A percentile compares a stretch with the other conserved stretches of the same genome.
Conservation (phyloP, 2,113 vertebrate species). For the Zootoca vivipara region DNA sequence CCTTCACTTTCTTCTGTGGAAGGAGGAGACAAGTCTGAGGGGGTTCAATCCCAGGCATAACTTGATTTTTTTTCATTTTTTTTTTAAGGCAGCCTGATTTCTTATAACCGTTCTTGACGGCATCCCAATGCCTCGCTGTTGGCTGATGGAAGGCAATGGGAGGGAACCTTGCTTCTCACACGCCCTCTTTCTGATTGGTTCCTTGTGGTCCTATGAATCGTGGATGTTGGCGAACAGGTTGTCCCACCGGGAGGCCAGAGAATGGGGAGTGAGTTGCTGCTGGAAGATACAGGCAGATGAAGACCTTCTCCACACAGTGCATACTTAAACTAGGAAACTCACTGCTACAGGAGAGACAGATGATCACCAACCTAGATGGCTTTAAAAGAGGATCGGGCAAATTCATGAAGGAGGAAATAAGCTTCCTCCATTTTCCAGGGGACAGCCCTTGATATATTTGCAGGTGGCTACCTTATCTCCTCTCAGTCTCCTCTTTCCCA, state of each 20-base stretch:
- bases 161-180: background rate
- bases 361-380: too few species aligned
- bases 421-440: too few species aligned
- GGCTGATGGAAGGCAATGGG: background rate
- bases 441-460: too few species aligned
- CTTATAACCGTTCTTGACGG: slow-evolving; percentile 19
- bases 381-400: too few species aligned
- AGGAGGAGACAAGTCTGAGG: slow-evolving; percentile 23
- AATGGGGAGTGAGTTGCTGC: background rate
- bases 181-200: background rate
- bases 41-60: slow-evolving; percentile 45
- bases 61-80: background rate
- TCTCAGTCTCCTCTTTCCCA: too few species aligned
- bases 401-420: too few species aligned
- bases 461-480: too few species aligned
- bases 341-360: too few species aligned
- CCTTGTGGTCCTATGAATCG: background rate
- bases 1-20: slow-evolving; percentile 58
- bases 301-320: too few species aligned
- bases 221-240: background rate
- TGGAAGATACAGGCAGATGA: too few species aligned
- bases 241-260: background rate
- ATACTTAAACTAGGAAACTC: too few species aligned
- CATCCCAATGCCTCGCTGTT: background rate
- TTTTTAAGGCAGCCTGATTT: slow-evolving; percentile 1